Base-by-base conservation (phyloP, 2,113 vertebrate genomes). In the Elanus axillaris region DNA sequence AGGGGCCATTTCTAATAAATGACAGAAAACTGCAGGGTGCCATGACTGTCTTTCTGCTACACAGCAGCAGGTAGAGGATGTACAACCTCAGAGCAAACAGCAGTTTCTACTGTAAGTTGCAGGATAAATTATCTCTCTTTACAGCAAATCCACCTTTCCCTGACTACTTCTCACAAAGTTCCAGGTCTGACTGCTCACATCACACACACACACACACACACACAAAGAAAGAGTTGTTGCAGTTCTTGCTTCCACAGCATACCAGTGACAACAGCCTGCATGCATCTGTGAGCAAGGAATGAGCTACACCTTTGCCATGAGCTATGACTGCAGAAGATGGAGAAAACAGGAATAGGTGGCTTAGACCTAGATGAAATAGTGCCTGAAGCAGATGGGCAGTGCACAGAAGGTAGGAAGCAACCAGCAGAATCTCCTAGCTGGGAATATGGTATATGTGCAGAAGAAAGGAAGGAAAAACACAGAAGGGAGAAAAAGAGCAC, bases 1-100 rank as follows among this genome's bases (percentile, higher is more conserved):
- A 26, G 78, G 84, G 76, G 34, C 73, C 53, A 16, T 95, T 96
- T 96, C 73, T 94, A 97, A 95, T 95, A 97, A 97, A 97, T 52
- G 16, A 89, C 34, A 72, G 84, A 91, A 96, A 95, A 62, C 42
- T 40, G 42, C 42, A 50, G 16, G n/a, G 7, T 4, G 2, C 38
- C 25, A 0, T n/a, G 48, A 93, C 85, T 90, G 78, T 94, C 50
- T 88, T 50, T 94, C 47, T 66, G 17, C 55, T 69, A 32, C 27
- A 31, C 42, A 77, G 62, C 36, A 94, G 31, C 2, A 4, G 22
- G 16, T 60, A 38, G 50, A 87, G 15, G 26, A 90, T 32, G 20
- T 38, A 62, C 31, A 45, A 8, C 22, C 22, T 55, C 19, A 31
- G 38, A 71, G 40, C 48, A 62, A 63, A 73, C 18, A 75, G 64